Conservation (phyloP, 2,113 vertebrate species). For the Macrotus californicus region DNA sequence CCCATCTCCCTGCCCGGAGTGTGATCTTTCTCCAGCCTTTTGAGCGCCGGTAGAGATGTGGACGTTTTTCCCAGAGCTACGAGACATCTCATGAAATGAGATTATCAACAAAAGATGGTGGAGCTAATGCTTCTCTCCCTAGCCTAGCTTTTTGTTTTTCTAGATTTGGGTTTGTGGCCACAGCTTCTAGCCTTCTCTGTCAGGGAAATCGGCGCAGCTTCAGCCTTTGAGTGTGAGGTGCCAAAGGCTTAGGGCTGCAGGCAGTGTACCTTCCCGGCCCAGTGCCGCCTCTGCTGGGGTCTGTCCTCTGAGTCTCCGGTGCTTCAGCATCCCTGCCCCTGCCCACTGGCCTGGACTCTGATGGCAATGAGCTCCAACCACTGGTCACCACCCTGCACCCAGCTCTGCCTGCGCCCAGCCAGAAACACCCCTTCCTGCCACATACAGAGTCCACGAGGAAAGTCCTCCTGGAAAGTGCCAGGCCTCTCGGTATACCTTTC, state of each 20-base stretch:
- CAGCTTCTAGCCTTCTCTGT: background rate
- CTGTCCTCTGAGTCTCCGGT: accelerated
- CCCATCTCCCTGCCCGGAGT: background rate
- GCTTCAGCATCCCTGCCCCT: background rate
- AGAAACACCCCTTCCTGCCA: background rate
- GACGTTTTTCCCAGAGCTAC: background rate
- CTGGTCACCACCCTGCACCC: background rate
- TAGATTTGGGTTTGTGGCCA: background rate
- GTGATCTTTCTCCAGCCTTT: background rate
- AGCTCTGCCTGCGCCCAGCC: no score
- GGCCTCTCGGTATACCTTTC: background rate
- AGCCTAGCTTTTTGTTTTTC: background rate
- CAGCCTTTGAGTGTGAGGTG: background rate
- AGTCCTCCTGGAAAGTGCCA: background rate
- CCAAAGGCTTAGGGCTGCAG: background rate
- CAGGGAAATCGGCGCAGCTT: background rate
- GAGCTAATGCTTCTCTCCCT: background rate
- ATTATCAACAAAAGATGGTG: background rate
- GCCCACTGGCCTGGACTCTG: background rate
- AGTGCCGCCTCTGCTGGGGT: background rate
- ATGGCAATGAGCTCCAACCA: background rate
- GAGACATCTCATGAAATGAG: background rate
- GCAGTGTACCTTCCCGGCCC: background rate
- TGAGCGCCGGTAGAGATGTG: background rate
- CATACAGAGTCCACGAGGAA: no score